Evolutionary conservation across 2,888 invertebrate genomes (phyloP).

Genomic region (Gnatocerus cornutus): DNA sequence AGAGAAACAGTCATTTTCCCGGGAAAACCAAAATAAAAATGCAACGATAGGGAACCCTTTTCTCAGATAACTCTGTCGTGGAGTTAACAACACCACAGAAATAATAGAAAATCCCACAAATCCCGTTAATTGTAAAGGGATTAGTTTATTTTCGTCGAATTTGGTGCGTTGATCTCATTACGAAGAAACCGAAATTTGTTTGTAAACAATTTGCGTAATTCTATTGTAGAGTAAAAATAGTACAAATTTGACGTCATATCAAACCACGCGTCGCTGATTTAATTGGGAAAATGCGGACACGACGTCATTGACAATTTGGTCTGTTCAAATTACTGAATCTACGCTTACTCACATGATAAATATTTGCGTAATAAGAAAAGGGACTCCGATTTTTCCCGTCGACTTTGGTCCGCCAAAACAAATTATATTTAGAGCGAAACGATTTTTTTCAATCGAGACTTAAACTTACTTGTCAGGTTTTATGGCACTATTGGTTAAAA

Average conservation of each 20-base stretch:
- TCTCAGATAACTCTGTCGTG: too few relatives aligned
- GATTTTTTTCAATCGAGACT: too few relatives aligned
- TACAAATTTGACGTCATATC: constrained; percentile 28
- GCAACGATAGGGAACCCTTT: neutral
- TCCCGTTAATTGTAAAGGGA: constrained; percentile 4
- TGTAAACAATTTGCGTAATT: neutral
- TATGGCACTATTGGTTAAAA: constrained; percentile 19
- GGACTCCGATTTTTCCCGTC: constrained; percentile 2
- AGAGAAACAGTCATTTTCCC: too few relatives aligned
- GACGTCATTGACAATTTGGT: constrained; percentile 25
- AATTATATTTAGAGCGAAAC: constrained; percentile 29
- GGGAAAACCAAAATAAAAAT: too few relatives aligned
- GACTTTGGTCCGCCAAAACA: constrained; percentile 16
- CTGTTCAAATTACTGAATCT: constrained; percentile 16
- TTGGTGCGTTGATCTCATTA: neutral
- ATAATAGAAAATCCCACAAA: constrained; percentile 7
- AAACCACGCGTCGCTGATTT: constrained; percentile 9
- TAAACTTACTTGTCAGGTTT: constrained; percentile 24
- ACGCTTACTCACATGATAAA: constrained; percentile 25
- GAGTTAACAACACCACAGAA: too few relatives aligned
- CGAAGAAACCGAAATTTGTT: constrained; percentile 3
- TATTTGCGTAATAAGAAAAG: constrained; percentile 10
- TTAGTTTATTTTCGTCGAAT: constrained; percentile 3
- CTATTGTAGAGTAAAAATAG: constrained; percentile 22
- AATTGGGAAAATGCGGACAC: constrained; percentile 16